Evolutionary conservation across 2,113 vertebrate species (phyloP).

Genomic region (Mustela nigripes): DNA sequence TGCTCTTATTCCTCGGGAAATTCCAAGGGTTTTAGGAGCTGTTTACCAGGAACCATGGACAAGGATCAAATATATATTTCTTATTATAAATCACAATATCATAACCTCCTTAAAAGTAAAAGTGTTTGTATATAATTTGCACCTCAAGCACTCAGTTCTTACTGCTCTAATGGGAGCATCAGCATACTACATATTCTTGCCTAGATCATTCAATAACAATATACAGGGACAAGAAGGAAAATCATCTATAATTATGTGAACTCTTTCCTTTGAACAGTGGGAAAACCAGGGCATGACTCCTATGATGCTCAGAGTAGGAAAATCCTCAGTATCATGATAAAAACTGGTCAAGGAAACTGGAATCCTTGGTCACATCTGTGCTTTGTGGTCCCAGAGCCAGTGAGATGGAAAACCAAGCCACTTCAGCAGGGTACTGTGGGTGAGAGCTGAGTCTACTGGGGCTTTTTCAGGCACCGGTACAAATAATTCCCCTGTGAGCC

Average conservation of each 20-base stretch:
- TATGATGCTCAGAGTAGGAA: background rate
- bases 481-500: background rate
- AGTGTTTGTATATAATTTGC: background rate
- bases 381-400: background rate
- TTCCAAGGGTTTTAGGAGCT: background rate
- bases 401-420: background rate
- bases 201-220: background rate
- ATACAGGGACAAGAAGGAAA: background rate
- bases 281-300: background rate
- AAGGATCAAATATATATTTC: background rate
- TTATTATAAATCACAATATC: constrained; percentile 4
- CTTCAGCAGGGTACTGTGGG: background rate
- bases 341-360: background rate
- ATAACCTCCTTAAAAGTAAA: background rate
- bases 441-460: background rate
- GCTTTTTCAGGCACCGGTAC: background rate
- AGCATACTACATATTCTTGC: background rate
- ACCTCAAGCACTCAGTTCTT: background rate
- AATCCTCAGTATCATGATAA: background rate
- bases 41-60: background rate
- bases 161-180: background rate
- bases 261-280: background rate
- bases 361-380: background rate
- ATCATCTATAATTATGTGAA: too few relatives aligned
- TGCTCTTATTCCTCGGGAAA: background rate